Evolutionary conservation across 2,113 vertebrate genomes (phyloP).

Genomic region (Lagopus leucura): DNA sequence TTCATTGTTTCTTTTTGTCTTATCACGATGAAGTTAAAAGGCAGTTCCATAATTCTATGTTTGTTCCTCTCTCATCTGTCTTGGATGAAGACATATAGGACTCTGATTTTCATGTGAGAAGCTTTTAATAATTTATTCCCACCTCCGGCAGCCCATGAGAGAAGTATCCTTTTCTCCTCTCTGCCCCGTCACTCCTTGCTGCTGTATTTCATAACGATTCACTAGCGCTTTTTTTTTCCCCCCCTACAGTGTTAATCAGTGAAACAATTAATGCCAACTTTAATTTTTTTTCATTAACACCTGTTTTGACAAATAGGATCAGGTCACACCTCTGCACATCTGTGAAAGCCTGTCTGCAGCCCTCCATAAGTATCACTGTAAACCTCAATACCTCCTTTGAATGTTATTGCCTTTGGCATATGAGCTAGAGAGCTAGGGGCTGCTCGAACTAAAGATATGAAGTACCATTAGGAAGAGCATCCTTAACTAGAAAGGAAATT

Average conservation of each 20-base stretch:
- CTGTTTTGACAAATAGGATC: background rate
- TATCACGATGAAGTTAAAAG: background rate
- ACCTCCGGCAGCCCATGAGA: background rate
- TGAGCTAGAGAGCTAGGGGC: background rate
- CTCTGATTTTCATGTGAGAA: background rate
- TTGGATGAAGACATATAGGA: background rate
- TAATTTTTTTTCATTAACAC: constrained; percentile 25
- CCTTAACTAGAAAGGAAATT: background rate
- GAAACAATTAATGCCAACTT: background rate
- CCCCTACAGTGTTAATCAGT: background rate
- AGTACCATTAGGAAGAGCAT: background rate
- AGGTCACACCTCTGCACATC: background rate
- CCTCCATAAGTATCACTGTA: background rate
- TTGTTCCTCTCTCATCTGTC: background rate
- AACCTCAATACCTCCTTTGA: background rate
- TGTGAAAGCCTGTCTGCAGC: background rate
- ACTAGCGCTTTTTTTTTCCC: background rate
- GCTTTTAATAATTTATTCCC: background rate
- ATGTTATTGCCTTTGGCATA: fast-evolving
- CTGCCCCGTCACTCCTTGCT: background rate
- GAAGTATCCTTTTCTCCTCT: background rate
- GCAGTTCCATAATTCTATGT: background rate
- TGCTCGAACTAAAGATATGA: background rate
- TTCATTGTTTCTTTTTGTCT: background rate
- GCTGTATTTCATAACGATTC: background rate